Evolutionary conservation across 2,888 invertebrate species (phyloP).

Genomic region (Corythucha ciliata): DNA sequence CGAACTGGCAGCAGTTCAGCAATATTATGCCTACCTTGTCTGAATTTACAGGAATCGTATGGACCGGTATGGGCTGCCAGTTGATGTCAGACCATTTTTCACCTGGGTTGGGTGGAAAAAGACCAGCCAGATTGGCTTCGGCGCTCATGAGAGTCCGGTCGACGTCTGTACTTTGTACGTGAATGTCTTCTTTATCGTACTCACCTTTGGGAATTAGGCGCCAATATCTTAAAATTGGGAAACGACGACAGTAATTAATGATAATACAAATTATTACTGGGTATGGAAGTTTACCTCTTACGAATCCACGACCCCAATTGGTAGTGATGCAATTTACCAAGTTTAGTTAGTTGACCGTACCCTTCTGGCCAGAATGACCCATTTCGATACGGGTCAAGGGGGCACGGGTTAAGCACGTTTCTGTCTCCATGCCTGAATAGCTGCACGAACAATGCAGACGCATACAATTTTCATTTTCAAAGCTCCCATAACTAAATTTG

Average conservation of each 20-base stretch:
- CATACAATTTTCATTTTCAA: too few relatives aligned
- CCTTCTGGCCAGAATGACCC: conserved; percentile 70
- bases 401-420: conserved; percentile 70
- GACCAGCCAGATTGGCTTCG: conserved; percentile 57
- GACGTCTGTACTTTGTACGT: conserved; percentile 52
- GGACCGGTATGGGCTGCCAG: conserved; percentile 73
- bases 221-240: conserved; percentile 12
- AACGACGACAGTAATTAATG: too few relatives aligned
- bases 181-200: conserved; percentile 17
- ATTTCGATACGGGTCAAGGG: conserved; percentile 68
- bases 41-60: conserved; percentile 52
- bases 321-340: conserved; percentile 46
- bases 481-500: too few relatives aligned
- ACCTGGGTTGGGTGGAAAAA: conserved; percentile 54
- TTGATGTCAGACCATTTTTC: conserved; percentile 49
- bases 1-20: background rate
- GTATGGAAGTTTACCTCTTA: conserved; percentile 55
- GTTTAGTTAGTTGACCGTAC: conserved; percentile 75
- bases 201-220: conserved; percentile 15
- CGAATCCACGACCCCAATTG: conserved; percentile 56
- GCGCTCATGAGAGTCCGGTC: conserved; percentile 67
- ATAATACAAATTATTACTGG: too few relatives aligned
- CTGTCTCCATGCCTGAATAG: conserved; percentile 84
- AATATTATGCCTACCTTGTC: conserved; percentile 49
- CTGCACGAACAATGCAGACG: too few relatives aligned